These are phyloP conservation scores for Dromaius novaehollandiae DNA, from an alignment of 2,113 vertebrate genomes.

Conservation along the genomic window DNA sequence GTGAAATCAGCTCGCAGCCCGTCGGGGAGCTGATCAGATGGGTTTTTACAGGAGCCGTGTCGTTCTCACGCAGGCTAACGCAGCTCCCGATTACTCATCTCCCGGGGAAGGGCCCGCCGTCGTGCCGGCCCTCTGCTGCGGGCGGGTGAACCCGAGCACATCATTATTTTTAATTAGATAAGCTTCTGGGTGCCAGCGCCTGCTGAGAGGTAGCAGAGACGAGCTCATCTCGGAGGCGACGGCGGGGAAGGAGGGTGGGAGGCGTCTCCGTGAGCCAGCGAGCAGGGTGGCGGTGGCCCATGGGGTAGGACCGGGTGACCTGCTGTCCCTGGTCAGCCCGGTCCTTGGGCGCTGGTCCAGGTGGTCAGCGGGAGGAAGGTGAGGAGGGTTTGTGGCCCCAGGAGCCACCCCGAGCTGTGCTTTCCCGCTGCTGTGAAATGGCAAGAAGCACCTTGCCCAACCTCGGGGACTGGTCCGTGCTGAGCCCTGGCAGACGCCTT, in stretches of 20 bases:
- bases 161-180: not conserved
- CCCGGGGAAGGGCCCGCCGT: not conserved
- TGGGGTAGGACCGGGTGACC: not conserved
- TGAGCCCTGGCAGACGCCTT: not conserved
- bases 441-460: not conserved
- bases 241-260: not conserved
- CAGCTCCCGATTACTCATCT: not conserved
- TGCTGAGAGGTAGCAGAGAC: not conserved
- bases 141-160: not conserved
- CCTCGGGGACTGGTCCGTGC: accelerated
- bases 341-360: too few relatives aligned
- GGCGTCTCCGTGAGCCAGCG: not conserved
- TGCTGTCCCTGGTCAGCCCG: not conserved
- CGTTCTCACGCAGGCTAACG: not conserved
- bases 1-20: accelerated
- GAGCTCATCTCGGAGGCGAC: not conserved
- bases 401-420: too few relatives aligned
- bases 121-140: not conserved
- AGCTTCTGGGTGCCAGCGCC: not conserved
- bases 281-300: too few relatives aligned
- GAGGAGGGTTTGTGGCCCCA: too few relatives aligned
- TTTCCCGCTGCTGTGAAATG: too few relatives aligned
- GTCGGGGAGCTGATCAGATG: not conserved
- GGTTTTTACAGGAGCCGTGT: not conserved
- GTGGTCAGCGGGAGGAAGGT: too few relatives aligned